Conservation (phyloP, 2,888 invertebrate genomes). For the Sinohyriopsis cumingii region DNA sequence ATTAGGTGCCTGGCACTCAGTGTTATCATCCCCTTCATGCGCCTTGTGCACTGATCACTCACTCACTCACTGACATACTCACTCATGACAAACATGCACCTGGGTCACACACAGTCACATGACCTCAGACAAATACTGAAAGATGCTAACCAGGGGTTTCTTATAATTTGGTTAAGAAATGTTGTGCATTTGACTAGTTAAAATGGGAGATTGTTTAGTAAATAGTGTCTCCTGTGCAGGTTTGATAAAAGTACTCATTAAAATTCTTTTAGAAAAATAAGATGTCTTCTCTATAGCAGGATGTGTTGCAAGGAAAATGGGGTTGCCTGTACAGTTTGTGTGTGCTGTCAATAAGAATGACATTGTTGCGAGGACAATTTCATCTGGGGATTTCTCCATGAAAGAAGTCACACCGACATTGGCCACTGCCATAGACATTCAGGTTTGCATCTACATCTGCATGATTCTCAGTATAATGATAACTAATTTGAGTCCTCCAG, state of each 20-base stretch:
- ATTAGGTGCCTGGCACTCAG: too few species aligned
- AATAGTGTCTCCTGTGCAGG: neutral
- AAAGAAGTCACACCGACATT: conserved; percentile 62
- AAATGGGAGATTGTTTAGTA: neutral
- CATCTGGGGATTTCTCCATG: conserved; percentile 63
- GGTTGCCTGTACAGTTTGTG: conserved; percentile 72
- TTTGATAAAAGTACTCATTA: neutral
- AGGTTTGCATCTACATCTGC: conserved; percentile 46
- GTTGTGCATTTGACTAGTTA: too few species aligned
- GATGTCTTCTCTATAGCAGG: conserved; percentile 62
- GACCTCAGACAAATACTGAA: too few species aligned
- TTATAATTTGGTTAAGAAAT: too few species aligned
- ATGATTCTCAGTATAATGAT: neutral
- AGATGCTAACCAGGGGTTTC: too few species aligned
- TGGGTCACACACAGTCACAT: too few species aligned
- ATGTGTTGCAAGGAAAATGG: conserved; percentile 71
- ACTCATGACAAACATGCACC: too few species aligned
- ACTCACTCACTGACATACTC: too few species aligned
- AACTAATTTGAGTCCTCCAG: neutral
- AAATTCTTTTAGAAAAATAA: conserved; percentile 8
- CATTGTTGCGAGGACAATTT: conserved; percentile 66
- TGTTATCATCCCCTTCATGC: too few species aligned
- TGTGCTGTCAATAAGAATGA: conserved; percentile 72
- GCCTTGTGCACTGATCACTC: too few species aligned
- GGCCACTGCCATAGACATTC: conserved; percentile 74